Evolutionary conservation across 2,113 vertebrate species (phyloP).

Genomic region (Salvelinus namaycush): DNA sequence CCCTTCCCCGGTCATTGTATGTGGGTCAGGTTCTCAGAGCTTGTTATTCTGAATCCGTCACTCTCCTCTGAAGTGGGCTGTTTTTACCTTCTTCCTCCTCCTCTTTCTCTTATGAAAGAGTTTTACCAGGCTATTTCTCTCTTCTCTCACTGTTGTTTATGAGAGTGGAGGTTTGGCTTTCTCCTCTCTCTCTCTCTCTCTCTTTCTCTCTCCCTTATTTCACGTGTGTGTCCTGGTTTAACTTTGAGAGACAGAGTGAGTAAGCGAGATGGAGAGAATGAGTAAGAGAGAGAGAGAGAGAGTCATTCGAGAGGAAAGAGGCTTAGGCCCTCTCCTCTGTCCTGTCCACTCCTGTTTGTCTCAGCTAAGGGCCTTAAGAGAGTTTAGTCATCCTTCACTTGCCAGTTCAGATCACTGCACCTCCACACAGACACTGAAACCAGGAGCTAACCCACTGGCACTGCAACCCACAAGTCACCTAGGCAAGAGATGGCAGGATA

Average conservation of each 20-base stretch:
- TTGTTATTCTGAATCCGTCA: constrained; percentile 40
- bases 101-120: constrained; percentile 5
- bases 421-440: background rate
- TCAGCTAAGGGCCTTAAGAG: background rate
- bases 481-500: background rate
- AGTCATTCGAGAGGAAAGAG: constrained; percentile 2
- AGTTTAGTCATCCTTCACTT: background rate
- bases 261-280: background rate
- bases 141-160: background rate
- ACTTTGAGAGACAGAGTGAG: background rate
- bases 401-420: background rate
- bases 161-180: background rate
- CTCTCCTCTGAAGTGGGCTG: background rate
- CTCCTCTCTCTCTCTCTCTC: background rate
- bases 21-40: constrained; percentile 47
- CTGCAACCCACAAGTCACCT: background rate
- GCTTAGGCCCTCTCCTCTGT: constrained; percentile 13
- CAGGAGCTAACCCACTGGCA: background rate
- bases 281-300: background rate
- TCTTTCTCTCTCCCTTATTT: background rate
- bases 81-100: background rate
- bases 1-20: constrained; percentile 28
- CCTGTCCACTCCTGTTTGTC: constrained; percentile 27
- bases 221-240: background rate
- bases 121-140: background rate